Conservation (phyloP, 2,888 invertebrate genomes). For the Balanococcus diminutus region DNA sequence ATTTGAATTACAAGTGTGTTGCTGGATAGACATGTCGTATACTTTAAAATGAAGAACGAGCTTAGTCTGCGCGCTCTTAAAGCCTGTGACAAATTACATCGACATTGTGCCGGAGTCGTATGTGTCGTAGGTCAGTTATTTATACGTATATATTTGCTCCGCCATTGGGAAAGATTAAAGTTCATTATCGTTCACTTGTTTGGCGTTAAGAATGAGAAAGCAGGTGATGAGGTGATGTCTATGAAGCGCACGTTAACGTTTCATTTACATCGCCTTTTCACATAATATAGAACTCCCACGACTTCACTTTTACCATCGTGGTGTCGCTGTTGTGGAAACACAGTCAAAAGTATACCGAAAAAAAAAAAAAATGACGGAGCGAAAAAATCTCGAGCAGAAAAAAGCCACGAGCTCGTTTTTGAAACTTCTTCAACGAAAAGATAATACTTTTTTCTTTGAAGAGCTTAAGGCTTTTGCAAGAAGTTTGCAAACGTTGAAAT, state of each 20-base stretch:
- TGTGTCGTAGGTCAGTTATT: constrained; percentile 1
- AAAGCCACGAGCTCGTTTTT: not conserved
- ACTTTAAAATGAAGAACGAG: not conserved
- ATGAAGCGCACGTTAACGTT: not conserved
- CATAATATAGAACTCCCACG: no score
- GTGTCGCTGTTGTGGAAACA: not conserved
- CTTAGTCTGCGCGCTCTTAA: not conserved
- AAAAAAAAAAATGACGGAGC: not conserved
- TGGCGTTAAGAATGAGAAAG: not conserved
- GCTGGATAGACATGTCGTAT: not conserved
- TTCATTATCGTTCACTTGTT: constrained; percentile 28
- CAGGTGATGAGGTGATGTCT: no score
- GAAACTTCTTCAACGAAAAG: constrained; percentile 6
- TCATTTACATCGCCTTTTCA: constrained; percentile 1
- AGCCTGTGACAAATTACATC: constrained; percentile 13
- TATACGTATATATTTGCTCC: not conserved
- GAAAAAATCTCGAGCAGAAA: not conserved
- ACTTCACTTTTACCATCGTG: not conserved
- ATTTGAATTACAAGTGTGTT: constrained; percentile 13
- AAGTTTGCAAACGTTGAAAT: constrained; percentile 4
- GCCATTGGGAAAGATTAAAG: constrained; percentile 11
- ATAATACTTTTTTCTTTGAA: not conserved
- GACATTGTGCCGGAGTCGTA: not conserved
- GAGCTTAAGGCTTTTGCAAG: constrained; percentile 1
- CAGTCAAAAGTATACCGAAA: not conserved